phyloP scores from a whole-genome alignment of 1,140 invertebrate genomes.

The Ylistrum balloti region DNA sequence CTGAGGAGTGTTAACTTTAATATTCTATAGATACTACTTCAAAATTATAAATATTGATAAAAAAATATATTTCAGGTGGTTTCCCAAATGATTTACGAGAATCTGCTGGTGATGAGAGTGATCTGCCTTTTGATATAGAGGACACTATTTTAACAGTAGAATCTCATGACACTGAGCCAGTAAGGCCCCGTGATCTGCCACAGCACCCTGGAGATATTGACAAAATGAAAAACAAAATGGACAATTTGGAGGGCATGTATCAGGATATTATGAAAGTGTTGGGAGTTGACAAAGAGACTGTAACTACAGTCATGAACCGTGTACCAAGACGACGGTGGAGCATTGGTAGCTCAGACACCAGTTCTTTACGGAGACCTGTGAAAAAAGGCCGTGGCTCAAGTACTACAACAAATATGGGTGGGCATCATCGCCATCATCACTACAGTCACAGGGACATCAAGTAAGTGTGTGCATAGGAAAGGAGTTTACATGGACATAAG shows the following conservation, averaged over 20 bases:
- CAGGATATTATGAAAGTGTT: conserved; percentile 91
- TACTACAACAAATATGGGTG: conserved; percentile 48
- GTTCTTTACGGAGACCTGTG: conserved; percentile 66
- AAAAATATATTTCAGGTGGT: conserved; percentile 58
- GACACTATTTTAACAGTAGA: conserved; percentile 77
- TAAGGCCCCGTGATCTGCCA: conserved; percentile 58
- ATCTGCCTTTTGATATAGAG: conserved; percentile 77
- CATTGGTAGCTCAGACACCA: conserved; percentile 77
- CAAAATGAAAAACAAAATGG: conserved; percentile 86
- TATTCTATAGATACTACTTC: no score
- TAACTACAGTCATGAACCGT: neutral
- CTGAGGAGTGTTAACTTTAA: no score
- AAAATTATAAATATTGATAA: no score
- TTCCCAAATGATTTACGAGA: conserved; percentile 73
- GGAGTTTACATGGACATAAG: neutral
- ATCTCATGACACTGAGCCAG: conserved; percentile 64
- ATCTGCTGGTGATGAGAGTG: conserved; percentile 70
- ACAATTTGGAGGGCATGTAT: conserved; percentile 95
- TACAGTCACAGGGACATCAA: conserved; percentile 66
- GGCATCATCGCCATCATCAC: conserved; percentile 49
- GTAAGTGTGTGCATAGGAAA: no score
- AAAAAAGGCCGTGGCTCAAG: conserved; percentile 51
- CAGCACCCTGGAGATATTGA: conserved; percentile 38
- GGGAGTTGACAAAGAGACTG: conserved; percentile 83
- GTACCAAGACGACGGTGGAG: conserved; percentile 69